phyloP scores from a whole-genome alignment of 2,797 vertebrate species.

The Acanthurus tractus region DNA sequence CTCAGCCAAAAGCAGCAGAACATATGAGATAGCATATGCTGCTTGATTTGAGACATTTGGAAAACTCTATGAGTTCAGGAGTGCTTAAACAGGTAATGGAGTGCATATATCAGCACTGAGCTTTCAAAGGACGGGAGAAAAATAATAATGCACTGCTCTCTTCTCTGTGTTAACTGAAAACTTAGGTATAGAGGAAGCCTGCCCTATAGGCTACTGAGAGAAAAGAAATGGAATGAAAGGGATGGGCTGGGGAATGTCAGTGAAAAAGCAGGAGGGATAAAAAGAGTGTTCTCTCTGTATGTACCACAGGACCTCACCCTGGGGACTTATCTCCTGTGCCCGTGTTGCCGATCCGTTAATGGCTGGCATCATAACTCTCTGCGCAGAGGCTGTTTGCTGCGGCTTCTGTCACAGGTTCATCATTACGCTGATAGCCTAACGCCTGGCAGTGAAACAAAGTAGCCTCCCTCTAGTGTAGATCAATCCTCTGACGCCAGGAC shows the following conservation, averaged over 20 bases:
- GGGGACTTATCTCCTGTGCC: slow-evolving; percentile 75
- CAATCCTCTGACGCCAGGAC: slow-evolving; percentile 64
- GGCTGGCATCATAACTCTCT: slow-evolving; percentile 79
- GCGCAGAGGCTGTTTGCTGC: slow-evolving; percentile 64
- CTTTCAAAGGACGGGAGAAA: slow-evolving; percentile 19
- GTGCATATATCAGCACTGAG: slow-evolving; percentile 10
- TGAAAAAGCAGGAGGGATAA: slow-evolving; percentile 43
- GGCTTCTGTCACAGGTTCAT: slow-evolving; percentile 82
- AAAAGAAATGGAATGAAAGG: slow-evolving; percentile 34
- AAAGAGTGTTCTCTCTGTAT: slow-evolving; percentile 59
- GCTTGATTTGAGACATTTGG: slow-evolving; percentile 18
- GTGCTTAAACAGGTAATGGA: slow-evolving; percentile 17
- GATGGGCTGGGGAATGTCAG: slow-evolving; percentile 48
- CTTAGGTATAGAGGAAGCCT: slow-evolving; percentile 6
- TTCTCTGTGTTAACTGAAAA: slow-evolving; percentile 10
- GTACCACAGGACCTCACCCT: slow-evolving; percentile 64
- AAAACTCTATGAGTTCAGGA: slow-evolving; percentile 1
- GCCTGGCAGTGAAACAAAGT: slow-evolving; percentile 78
- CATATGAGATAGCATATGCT: not conserved
- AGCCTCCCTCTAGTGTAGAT: slow-evolving; percentile 72
- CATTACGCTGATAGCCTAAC: slow-evolving; percentile 85
- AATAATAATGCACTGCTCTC: slow-evolving; percentile 16
- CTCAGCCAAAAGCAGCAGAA: not conserved
- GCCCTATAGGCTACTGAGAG: slow-evolving; percentile 22
- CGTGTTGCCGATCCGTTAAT: slow-evolving; percentile 76